These are phyloP conservation scores for Corythaixoides concolor DNA, from an alignment of 2,113 vertebrate species.

Conservation along the genomic window DNA sequence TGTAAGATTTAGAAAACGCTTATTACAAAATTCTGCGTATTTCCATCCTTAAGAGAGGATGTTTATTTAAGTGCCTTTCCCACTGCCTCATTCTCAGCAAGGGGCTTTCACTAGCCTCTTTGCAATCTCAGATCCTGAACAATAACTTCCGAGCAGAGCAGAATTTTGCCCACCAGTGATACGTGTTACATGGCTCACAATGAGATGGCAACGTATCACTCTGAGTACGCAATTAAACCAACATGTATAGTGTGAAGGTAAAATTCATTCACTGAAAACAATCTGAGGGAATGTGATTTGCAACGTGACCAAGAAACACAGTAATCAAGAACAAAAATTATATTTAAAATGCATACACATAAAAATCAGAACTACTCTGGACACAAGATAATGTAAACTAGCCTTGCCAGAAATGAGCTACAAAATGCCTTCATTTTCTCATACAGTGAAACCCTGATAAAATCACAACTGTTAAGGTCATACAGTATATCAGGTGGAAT, in stretches of 20 bases:
- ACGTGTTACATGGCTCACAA: background rate
- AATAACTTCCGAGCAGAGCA: background rate
- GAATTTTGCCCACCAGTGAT: background rate
- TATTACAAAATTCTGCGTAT: background rate
- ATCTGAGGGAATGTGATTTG: background rate
- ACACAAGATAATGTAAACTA: constrained; percentile 73
- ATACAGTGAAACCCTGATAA: constrained; percentile 77
- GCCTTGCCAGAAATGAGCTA: constrained; percentile 76
- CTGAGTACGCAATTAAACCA: background rate
- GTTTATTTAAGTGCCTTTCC: background rate
- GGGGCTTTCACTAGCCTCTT: background rate
- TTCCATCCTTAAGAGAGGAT: background rate
- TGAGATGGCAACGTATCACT: background rate
- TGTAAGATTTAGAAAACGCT: background rate
- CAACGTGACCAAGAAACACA: background rate
- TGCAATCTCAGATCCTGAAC: background rate
- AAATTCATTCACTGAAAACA: background rate
- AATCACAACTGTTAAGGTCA: constrained; percentile 83
- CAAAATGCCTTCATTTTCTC: constrained; percentile 81
- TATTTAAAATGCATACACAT: constrained; percentile 16
- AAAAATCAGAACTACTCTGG: constrained; percentile 40
- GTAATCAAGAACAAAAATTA: background rate
- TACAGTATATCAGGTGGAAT: constrained; percentile 80
- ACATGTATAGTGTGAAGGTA: background rate
- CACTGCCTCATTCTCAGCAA: background rate